Evolutionary conservation across 2,113 vertebrate genomes (phyloP).

Genomic region (Elanus axillaris): DNA sequence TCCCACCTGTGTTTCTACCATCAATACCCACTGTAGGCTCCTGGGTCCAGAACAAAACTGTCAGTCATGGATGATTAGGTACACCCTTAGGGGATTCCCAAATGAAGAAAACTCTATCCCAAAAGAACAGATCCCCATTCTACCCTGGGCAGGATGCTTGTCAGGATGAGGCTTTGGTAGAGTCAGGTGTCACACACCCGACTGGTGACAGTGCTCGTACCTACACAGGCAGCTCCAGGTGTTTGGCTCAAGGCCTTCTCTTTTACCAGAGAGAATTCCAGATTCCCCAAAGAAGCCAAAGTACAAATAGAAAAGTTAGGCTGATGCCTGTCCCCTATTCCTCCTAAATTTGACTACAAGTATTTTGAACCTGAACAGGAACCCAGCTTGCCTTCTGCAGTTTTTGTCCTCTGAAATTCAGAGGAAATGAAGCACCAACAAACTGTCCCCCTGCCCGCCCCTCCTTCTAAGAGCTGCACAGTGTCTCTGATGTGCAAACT

Average conservation of each 20-base stretch:
- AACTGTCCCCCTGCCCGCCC: neutral
- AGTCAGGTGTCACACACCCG: neutral
- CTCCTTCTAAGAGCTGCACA: neutral
- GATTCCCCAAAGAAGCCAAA: neutral
- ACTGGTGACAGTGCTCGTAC: neutral
- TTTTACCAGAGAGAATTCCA: neutral
- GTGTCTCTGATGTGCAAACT: neutral
- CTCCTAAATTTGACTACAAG: neutral
- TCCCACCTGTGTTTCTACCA: neutral
- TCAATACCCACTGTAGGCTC: neutral
- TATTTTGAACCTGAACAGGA: neutral
- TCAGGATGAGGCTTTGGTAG: neutral
- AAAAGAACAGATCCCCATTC: neutral
- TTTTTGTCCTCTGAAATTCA: neutral
- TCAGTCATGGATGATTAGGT: neutral
- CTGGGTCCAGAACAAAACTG: neutral
- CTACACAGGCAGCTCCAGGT: neutral
- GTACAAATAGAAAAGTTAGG: neutral
- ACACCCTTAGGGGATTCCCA: neutral
- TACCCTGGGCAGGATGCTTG: neutral
- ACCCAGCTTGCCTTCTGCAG: neutral
- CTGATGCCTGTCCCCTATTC: neutral
- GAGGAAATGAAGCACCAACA: conserved; percentile 1
- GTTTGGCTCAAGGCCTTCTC: neutral
- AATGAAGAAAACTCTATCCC: neutral